Percentiles rank a stretch among this genome's conserved stretches.
These are phyloP conservation scores for Adelosebastes latens DNA, from an alignment of 2,797 vertebrate species.

Conservation along the genomic window DNA sequence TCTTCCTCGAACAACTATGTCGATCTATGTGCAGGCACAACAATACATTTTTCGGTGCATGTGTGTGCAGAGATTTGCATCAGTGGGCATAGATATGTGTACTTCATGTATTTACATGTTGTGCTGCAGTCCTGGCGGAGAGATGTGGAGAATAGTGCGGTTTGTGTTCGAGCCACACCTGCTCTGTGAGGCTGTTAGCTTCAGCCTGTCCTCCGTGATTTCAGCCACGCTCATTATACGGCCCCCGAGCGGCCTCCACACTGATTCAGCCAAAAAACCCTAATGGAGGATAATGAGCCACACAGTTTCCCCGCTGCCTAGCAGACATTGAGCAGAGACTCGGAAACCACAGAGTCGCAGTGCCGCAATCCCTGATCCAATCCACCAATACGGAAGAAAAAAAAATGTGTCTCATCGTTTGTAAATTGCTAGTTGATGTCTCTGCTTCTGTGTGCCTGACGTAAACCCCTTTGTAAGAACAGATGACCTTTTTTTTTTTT, in stretches of 20 bases:
- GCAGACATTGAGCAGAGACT: conserved; percentile 49
- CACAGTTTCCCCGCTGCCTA: conserved; percentile 61
- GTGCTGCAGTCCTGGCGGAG: conserved; percentile 16
- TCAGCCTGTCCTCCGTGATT: conserved; percentile 68
- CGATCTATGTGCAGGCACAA: background rate
- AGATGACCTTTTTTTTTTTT: background rate
- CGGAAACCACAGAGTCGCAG: conserved; percentile 35
- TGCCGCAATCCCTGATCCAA: conserved; percentile 27
- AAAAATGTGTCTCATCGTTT: conserved; percentile 2
- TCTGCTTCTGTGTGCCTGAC: background rate
- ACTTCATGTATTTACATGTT: background rate
- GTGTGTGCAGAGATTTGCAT: background rate
- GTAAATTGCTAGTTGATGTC: conserved; percentile 2
- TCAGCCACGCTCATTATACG: conserved; percentile 72
- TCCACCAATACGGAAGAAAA: background rate
- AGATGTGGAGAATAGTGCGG: conserved; percentile 13
- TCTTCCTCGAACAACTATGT: background rate
- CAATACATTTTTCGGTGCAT: background rate
- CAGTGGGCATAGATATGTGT: background rate
- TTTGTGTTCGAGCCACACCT: conserved; percentile 61
- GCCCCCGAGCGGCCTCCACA: conserved; percentile 66
- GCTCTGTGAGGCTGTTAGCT: conserved; percentile 57
- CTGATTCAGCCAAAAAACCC: conserved; percentile 70
- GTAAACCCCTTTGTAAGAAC: background rate
- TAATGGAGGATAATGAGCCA: conserved; percentile 81